Evolutionary conservation across 1,140 invertebrate genomes (phyloP), one percentile per base, ranked within the genome.

Genomic region (Pogonus chalceus): DNA sequence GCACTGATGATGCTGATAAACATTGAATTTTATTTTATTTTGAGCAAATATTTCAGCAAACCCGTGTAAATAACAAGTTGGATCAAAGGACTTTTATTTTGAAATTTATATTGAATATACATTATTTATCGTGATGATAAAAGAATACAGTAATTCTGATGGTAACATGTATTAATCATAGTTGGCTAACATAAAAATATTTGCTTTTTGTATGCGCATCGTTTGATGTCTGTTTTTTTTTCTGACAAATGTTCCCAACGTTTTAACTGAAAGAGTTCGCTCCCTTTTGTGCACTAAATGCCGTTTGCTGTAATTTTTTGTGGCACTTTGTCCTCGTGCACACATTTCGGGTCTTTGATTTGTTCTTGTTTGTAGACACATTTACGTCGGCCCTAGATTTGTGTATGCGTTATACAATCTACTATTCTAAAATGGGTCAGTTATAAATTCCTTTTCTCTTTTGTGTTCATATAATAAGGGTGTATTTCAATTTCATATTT

Each of bases 341-440:
- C 18, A 43, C 18, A 43, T 43, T 43, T 43, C 4, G 37, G 37
- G 9, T 43, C 9, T 43, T 43, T 43, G 37, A 43, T 43, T 43
- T 43, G 37, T 43, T 43, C 37, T 43, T 43, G 37, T 43, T 43
- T 43, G 37, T 43, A 16, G 37, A 43, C 37, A 43, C 37, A 43
- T 43, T 43, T 16, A 12, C 37, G 18, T 43, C n/a, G n/a, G n/a
- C 4, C 18, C 18, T 18, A 43, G 37, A 43, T 43, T 43, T 43
- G 37, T 43, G 18, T 43, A 43, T 10, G 18, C 37, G 9, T 4
- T 16, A 10, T 18, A 16, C 18, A 14, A 14, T 14, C 26, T 14
- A 7, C 37, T 4, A 43, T 43, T 43, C 37, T 18, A 18, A 43
- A 43, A 18, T 43, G 37, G 37, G 37, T 43, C 37, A 43, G 37